Evolutionary conservation across 2,113 vertebrate species (phyloP).

Genomic region (Rousettus leschenaultii): DNA sequence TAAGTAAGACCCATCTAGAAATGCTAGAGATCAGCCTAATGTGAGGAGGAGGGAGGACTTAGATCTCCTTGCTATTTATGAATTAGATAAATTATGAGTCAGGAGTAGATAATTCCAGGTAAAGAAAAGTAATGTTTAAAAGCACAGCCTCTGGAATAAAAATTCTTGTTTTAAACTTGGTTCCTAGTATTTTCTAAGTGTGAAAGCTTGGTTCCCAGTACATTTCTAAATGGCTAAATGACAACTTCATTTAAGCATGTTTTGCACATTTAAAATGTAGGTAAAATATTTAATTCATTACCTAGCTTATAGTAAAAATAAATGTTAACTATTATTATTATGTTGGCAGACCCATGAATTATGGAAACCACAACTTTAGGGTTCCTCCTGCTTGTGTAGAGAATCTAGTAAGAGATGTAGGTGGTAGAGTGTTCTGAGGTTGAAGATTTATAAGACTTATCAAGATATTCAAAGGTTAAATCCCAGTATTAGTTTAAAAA

Average conservation of each 20-base stretch:
- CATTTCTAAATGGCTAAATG: background rate
- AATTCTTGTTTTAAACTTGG: background rate
- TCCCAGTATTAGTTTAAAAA: background rate
- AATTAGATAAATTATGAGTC: background rate
- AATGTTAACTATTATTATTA: background rate
- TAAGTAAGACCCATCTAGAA: background rate
- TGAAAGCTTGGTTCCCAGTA: background rate
- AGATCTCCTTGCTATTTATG: background rate
- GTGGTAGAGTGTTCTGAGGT: background rate
- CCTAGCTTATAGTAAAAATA: background rate
- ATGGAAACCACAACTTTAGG: background rate
- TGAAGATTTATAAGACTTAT: background rate
- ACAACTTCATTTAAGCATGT: background rate
- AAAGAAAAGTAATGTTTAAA: background rate
- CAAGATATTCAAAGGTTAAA: background rate
- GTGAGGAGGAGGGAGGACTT: background rate
- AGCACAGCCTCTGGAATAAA: background rate
- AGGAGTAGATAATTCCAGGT: background rate
- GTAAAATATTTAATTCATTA: background rate
- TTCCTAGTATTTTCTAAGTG: background rate
- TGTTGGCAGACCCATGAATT: background rate
- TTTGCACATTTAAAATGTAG: background rate
- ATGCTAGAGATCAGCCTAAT: background rate
- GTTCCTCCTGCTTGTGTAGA: background rate
- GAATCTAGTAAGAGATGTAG: background rate